Conservation (phyloP, 2,797 vertebrate species). For the Pangasius krempfi region DNA sequence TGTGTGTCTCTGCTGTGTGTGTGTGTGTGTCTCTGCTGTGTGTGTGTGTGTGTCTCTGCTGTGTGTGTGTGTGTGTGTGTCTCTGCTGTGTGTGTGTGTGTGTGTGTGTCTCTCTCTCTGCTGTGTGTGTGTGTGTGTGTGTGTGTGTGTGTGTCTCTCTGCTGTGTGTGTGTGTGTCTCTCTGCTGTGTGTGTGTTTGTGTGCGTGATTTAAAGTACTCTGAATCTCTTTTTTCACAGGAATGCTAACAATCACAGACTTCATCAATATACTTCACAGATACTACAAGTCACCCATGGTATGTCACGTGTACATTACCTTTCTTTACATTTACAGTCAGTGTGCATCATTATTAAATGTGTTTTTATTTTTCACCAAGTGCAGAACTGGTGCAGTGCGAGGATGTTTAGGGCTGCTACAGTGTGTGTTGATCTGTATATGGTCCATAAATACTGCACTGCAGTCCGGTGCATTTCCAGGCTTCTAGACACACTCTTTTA, state of each 20-base stretch:
- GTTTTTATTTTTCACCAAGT: background rate
- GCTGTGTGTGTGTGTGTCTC: too few species aligned
- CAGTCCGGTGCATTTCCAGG: conserved; percentile 20
- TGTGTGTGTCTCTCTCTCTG: too few species aligned
- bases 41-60: too few species aligned
- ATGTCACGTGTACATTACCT: conserved; percentile 56
- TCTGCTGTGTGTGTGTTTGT: too few species aligned
- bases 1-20: too few species aligned
- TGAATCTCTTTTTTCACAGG: conserved; percentile 70
- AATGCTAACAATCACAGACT: conserved; percentile 98
- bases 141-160: too few species aligned
- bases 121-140: too few species aligned
- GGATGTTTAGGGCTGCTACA: background rate
- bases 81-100: too few species aligned
- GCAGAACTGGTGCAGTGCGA: background rate
- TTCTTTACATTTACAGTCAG: background rate
- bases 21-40: too few species aligned
- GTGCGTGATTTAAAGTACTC: background rate
- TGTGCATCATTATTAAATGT: background rate
- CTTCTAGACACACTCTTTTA: background rate
- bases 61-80: too few species aligned
- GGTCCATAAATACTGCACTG: conserved; percentile 17
- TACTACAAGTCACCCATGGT: conserved; percentile 99
- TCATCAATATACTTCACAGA: conserved; percentile 98
- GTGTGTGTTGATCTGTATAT: background rate